Evolutionary conservation across 2,888 invertebrate genomes (phyloP), one percentile per base, ranked within the genome.

Genomic region (Gnatocerus cornutus): DNA sequence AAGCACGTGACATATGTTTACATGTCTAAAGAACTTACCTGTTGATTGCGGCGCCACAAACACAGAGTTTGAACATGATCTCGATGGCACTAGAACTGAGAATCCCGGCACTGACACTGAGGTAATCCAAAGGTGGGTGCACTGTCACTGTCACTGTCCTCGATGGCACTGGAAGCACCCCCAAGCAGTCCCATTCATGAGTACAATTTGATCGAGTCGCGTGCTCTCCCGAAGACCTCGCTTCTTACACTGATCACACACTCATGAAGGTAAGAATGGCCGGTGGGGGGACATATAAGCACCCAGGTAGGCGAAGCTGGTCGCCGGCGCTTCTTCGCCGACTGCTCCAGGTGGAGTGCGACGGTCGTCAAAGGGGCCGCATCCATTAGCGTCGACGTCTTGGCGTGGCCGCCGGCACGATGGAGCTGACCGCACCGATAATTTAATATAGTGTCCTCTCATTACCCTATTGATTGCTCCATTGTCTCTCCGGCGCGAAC

Each of bases 401-500:
- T 67, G 64, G 59, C 65, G 46, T 58, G 66, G 55, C 70, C 67
- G 62, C 46, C 70, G 71, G 69, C 71, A 52, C 79, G 81, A 81
- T 78, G 79, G 78, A 74, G 79, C 77, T 83, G 83, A 83, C 84
- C 84, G 82, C 84, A 82, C 78, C 82, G 77, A 81, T 84, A 83
- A 84, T 83, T 83, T 83, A 82, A 76, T 85, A 84, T 83, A 85
- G 83, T 85, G 84, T 85, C 85, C 85, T 84, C 84, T 85, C 85
- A 85, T 85, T 85, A 85, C 84, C 84, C 82, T 84, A 85, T 85
- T 86, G 86, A 86, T 86, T 86, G 85, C 83, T 78, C 83, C 79
- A 86, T 86, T 86, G 85, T 86, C 85, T 85, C 77, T 68, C 79
- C 76, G 79, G 79, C 79, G 78, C 73, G 79, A 82, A 83, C 81